Conservation (phyloP, 2,888 invertebrate species). For the Sussaba pulchella region DNA sequence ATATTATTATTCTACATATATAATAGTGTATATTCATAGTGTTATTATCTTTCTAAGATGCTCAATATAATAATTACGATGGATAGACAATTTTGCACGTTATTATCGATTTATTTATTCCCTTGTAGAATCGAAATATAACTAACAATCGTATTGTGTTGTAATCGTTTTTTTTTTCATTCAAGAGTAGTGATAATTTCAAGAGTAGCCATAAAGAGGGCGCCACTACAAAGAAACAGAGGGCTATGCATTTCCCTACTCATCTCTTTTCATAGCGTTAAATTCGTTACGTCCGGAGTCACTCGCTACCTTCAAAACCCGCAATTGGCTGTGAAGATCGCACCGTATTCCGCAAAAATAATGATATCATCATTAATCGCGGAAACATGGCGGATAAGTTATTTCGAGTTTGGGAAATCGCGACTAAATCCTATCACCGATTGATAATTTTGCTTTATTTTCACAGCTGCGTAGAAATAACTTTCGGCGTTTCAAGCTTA, state of each 20-base stretch:
- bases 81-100: not conserved
- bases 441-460: constrained; percentile 48
- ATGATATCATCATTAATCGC: not conserved
- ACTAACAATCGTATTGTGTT: not conserved
- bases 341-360: not conserved
- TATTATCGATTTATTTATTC: constrained; percentile 15
- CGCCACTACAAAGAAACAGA: too few species aligned
- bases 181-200: too few species aligned
- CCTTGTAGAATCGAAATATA: not conserved
- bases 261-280: too few species aligned
- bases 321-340: too few species aligned
- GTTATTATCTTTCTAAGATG: constrained; percentile 43
- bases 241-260: too few species aligned
- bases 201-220: too few species aligned
- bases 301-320: too few species aligned
- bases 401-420: constrained; percentile 22
- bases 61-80: constrained; percentile 53
- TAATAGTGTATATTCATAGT: constrained; percentile 27
- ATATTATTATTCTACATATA: constrained; percentile 19
- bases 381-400: not conserved
- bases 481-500: constrained; percentile 27
- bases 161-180: too few species aligned
- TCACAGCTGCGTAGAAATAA: constrained; percentile 57
- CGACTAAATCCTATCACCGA: not conserved
- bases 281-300: too few species aligned